These are phyloP conservation scores for Patagioenas fasciata DNA, from an alignment of 2,113 vertebrate genomes.

Conservation along the genomic window DNA sequence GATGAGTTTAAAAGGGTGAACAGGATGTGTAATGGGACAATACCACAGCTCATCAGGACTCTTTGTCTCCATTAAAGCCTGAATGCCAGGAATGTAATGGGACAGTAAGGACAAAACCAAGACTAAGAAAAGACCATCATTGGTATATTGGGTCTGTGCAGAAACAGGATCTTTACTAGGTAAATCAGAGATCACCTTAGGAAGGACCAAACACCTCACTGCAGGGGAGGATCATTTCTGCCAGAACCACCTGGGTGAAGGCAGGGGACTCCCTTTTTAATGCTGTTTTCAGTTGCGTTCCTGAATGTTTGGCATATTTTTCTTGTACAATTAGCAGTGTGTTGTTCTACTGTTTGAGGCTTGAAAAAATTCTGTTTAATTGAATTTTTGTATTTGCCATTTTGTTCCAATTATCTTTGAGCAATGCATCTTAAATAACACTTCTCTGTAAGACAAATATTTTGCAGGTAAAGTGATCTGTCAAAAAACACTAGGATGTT, in stretches of 20 bases:
- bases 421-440: not conserved
- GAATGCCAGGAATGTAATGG: not conserved
- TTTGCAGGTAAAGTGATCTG: not conserved
- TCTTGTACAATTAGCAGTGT: not conserved
- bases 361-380: not conserved
- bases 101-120: not conserved
- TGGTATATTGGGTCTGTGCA: not conserved
- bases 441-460: not conserved
- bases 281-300: not conserved
- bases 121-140: not conserved
- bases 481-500: not conserved
- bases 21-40: fast-evolving
- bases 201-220: fast-evolving
- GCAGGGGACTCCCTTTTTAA: not conserved
- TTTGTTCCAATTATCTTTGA: constrained; percentile 6
- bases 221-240: not conserved
- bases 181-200: not conserved
- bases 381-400: not conserved
- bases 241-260: not conserved
- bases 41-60: not conserved
- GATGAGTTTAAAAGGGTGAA: not conserved
- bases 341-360: not conserved
- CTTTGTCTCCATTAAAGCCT: not conserved
- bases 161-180: not conserved
- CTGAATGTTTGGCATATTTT: not conserved